Conservation (phyloP, 2,888 invertebrate species). For the Chironomus tentans region DNA sequence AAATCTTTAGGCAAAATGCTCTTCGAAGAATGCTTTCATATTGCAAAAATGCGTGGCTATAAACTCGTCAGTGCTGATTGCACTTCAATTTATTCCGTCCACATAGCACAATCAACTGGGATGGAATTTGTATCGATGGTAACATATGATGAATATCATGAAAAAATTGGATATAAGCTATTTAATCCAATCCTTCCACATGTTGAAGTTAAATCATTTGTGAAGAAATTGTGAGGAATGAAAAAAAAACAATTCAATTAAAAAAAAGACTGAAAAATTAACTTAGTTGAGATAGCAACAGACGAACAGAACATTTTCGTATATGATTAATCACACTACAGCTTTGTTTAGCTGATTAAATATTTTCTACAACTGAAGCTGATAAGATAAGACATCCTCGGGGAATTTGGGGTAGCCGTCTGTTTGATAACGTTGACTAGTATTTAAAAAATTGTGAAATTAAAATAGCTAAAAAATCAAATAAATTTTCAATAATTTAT, state of each 20-base stretch:
- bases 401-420: no score
- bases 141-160: constrained; percentile 22
- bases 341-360: no score
- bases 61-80: constrained; percentile 18
- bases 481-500: no score
- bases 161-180: constrained; percentile 7
- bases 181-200: constrained; percentile 4
- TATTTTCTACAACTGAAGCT: not conserved
- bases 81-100: constrained; percentile 1
- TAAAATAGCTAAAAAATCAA: no score
- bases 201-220: constrained; percentile 13
- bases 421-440: no score
- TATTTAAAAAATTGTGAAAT: no score
- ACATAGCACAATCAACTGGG: constrained; percentile 7
- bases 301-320: no score
- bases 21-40: constrained; percentile 9
- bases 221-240: not conserved
- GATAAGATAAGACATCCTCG: not conserved
- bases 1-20: constrained; percentile 4
- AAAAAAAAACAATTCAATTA: no score
- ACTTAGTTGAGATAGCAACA: no score
- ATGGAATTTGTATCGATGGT: constrained; percentile 12
- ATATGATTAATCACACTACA: no score
- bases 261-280: no score
- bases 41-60: not conserved